A percentile compares a stretch with the other conserved stretches of the same genome.
These are phyloP conservation scores for Leucopsar rothschildi DNA, from an alignment of 2,113 vertebrate species.

Conservation along the genomic window DNA sequence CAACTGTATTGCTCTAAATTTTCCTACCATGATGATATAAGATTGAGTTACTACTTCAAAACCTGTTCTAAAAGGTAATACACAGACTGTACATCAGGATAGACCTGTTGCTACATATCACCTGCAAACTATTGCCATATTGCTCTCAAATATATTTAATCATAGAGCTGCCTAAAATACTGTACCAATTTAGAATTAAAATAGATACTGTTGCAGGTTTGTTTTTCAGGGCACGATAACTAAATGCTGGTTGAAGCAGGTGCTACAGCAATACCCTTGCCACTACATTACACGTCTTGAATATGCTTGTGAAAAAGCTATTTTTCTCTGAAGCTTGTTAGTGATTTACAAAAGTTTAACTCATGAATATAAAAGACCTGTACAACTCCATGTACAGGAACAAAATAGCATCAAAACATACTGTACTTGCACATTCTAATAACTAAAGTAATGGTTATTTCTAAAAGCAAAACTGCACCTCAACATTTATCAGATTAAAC, in stretches of 20 bases:
- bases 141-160: constrained; percentile 67
- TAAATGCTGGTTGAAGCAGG: constrained; percentile 55
- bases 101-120: constrained; percentile 64
- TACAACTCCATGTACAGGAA: constrained; percentile 67
- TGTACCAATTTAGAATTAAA: constrained; percentile 50
- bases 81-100: constrained; percentile 63
- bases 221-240: constrained; percentile 42
- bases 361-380: constrained; percentile 63
- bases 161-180: constrained; percentile 67
- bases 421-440: constrained; percentile 51
- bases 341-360: constrained; percentile 62
- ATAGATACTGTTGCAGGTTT: constrained; percentile 54
- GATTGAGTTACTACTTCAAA: constrained; percentile 54
- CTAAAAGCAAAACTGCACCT: constrained; percentile 74
- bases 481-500: constrained; percentile 70
- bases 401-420: constrained; percentile 66
- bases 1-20: constrained; percentile 70
- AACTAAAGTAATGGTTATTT: constrained; percentile 70
- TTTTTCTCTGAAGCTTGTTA: constrained; percentile 57
- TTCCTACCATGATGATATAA: constrained; percentile 64
- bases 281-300: constrained; percentile 24
- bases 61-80: constrained; percentile 58
- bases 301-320: constrained; percentile 26
- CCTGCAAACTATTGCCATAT: constrained; percentile 65
- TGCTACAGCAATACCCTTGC: constrained; percentile 49